A percentile compares a stretch with the other conserved stretches of the same genome.
These are phyloP conservation scores for silkworm (Bombyx mori) DNA, from an alignment of 1,140 invertebrate species.

Conservation along the genomic window ASM3026992v2 NC_085123.1:4024001-4024500, in stretches of 20 bases:
- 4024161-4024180: constrained; percentile 71
- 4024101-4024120: constrained; percentile 57
- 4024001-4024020: constrained; percentile 58
- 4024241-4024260: constrained; percentile 46
- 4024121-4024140: constrained; percentile 66
- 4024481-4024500: constrained; percentile 65
- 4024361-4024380: too few relatives aligned
- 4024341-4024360: too few relatives aligned
- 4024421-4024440: neutral
- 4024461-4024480: constrained; percentile 60
- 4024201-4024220: constrained; percentile 68
- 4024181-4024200: constrained; percentile 69
- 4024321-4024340: neutral
- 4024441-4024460: constrained; percentile 19
- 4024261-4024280: constrained; percentile 51
- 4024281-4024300: constrained; percentile 28
- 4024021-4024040: constrained; percentile 69
- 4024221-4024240: constrained; percentile 54
- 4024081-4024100: constrained; percentile 68
- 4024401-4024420: too few relatives aligned
- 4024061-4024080: constrained; percentile 69
- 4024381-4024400: too few relatives aligned
- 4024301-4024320: neutral
- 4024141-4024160: constrained; percentile 55
- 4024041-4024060: constrained; percentile 72